phyloP scores from a whole-genome alignment of 2,797 vertebrate genomes.

The Poecilia wingei region DNA sequence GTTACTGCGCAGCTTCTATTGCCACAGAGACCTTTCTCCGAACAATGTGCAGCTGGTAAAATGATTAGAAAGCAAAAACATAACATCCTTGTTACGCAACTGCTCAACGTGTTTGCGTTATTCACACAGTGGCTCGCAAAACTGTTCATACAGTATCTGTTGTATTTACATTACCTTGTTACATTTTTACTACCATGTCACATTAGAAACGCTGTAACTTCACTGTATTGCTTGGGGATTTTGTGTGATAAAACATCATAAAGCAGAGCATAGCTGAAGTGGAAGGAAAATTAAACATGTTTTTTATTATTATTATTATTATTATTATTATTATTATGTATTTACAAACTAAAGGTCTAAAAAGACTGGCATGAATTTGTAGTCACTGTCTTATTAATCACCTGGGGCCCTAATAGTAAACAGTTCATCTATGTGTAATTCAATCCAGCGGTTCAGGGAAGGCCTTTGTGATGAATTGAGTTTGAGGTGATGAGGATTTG shows the following conservation, averaged over 20 bases:
- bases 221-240: not conserved
- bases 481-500: too few species aligned
- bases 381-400: not conserved
- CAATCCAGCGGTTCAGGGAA: not conserved
- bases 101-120: not conserved
- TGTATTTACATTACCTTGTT: not conserved
- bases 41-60: constrained; percentile 41
- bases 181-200: not conserved
- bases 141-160: not conserved
- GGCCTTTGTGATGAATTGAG: not conserved
- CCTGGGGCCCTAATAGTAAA: not conserved
- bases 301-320: not conserved
- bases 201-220: not conserved
- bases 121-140: not conserved
- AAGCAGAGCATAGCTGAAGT: not conserved
- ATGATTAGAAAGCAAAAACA: constrained; percentile 20
- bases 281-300: not conserved
- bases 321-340: not conserved
- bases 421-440: not conserved
- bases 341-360: not conserved
- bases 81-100: not conserved
- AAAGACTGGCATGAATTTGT: not conserved
- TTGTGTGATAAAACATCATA: not conserved
- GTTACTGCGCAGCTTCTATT: constrained; percentile 40
- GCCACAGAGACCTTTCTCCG: constrained; percentile 25